Percentiles rank a stretch among this genome's conserved stretches.
These are phyloP conservation scores for Aphaenogaster ashmeadi DNA, from an alignment of 1,140 invertebrate genomes.

Conservation along the genomic window DNA sequence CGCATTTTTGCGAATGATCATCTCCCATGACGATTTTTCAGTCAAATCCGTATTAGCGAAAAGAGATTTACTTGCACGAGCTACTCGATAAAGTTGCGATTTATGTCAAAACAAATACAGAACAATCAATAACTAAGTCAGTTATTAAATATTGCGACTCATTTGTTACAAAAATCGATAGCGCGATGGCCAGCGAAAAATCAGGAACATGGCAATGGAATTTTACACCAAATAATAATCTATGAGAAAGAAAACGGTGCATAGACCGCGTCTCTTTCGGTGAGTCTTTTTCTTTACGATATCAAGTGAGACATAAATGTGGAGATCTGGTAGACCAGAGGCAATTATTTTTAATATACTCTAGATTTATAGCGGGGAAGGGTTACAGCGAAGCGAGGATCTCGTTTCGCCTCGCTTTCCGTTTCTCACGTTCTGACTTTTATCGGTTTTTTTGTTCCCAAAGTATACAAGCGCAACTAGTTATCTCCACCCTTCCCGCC, in stretches of 20 bases:
- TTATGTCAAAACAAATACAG: neutral
- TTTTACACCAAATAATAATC: neutral
- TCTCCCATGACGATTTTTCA: neutral
- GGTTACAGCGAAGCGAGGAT: conserved; percentile 28
- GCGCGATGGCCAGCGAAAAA: neutral
- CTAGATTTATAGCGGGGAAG: conserved; percentile 73
- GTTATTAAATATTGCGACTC: neutral
- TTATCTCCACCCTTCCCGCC: conserved; percentile 59
- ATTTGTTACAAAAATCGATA: conserved; percentile 16
- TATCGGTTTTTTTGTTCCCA: conserved; percentile 40
- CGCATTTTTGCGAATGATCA: conserved; percentile 8
- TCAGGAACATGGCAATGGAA: neutral
- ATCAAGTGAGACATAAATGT: conserved; percentile 64
- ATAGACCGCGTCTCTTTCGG: neutral
- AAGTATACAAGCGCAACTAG: conserved; percentile 60
- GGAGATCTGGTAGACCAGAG: conserved; percentile 65
- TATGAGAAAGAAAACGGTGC: neutral
- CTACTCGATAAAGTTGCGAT: neutral
- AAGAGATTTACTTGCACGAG: neutral
- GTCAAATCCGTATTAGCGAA: neutral
- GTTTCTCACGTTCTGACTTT: conserved; percentile 51
- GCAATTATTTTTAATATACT: conserved; percentile 79
- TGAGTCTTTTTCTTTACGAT: conserved; percentile 1
- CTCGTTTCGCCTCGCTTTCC: conserved; percentile 33
- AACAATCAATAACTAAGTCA: neutral